Conservation (phyloP, 2,888 invertebrate species). For the Drosophila fungiperda region DNA sequence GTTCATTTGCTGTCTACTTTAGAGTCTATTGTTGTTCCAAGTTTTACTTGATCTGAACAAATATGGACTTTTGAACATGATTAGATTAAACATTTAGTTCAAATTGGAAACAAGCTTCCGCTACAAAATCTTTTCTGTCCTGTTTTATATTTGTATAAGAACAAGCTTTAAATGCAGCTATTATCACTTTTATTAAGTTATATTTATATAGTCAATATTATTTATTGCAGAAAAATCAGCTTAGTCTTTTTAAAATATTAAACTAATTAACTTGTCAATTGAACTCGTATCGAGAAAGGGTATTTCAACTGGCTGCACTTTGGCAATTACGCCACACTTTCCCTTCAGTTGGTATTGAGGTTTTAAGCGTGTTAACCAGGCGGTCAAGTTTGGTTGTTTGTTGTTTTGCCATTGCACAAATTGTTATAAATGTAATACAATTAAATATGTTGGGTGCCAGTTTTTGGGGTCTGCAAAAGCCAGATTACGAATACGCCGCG, state of each 20-base stretch:
- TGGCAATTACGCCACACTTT: not conserved
- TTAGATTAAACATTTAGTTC: too few species aligned
- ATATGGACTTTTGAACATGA: not conserved
- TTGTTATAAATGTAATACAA: conserved; percentile 80
- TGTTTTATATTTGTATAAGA: not conserved
- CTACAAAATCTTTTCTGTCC: too few species aligned
- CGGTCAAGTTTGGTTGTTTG: conserved; percentile 4
- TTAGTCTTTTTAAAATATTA: not conserved
- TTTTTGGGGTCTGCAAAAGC: conserved; percentile 25
- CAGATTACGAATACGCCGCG: conserved; percentile 76
- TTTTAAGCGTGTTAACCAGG: conserved; percentile 10
- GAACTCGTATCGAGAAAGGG: not conserved
- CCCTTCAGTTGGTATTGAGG: not conserved
- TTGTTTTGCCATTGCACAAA: conserved; percentile 51
- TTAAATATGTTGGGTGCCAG: conserved; percentile 63
- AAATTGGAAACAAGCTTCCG: too few species aligned
- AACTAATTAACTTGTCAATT: not conserved
- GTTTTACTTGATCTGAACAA: not conserved
- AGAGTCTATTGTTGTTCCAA: not conserved
- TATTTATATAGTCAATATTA: not conserved
- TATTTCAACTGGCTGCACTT: not conserved
- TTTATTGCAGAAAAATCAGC: not conserved
- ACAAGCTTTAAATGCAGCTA: not conserved
- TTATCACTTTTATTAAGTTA: not conserved
- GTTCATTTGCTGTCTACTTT: conserved; percentile 15